These are phyloP conservation scores for Epsilonema sp. DNA, from an alignment of 2,888 invertebrate genomes.

Conservation along the genomic window DNA sequence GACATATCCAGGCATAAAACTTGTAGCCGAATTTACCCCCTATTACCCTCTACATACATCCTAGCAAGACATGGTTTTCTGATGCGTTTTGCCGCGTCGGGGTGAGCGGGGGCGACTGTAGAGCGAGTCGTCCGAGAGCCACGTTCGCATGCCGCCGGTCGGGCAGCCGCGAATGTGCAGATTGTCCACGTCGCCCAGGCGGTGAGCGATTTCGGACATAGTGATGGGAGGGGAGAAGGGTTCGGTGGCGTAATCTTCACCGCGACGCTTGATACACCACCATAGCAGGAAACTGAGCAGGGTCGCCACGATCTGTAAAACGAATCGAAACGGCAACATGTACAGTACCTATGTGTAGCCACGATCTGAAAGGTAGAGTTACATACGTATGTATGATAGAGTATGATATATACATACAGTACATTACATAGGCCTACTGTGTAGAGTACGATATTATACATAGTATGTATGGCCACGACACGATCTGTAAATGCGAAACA, in stretches of 20 bases:
- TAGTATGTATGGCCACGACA: no score
- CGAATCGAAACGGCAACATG: no score
- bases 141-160: conserved; percentile 4
- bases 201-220: conserved; percentile 10
- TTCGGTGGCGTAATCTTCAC: neutral
- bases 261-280: conserved; percentile 7
- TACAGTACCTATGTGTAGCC: no score
- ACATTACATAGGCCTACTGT: no score
- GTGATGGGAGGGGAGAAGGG: conserved; percentile 10
- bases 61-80: conserved; percentile 10
- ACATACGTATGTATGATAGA: no score
- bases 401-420: no score
- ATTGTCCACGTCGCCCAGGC: conserved; percentile 9
- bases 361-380: no score
- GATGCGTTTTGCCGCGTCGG: conserved; percentile 3
- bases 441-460: no score
- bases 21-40: no score
- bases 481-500: no score
- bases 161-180: conserved; percentile 5
- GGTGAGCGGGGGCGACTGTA: conserved; percentile 6
- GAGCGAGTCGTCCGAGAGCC: conserved; percentile 10
- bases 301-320: neutral
- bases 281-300: conserved; percentile 5
- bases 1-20: no score
- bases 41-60: no score